Base-by-base conservation (phyloP, 2,888 invertebrate genomes). In the Tillus elongatus region DNA sequence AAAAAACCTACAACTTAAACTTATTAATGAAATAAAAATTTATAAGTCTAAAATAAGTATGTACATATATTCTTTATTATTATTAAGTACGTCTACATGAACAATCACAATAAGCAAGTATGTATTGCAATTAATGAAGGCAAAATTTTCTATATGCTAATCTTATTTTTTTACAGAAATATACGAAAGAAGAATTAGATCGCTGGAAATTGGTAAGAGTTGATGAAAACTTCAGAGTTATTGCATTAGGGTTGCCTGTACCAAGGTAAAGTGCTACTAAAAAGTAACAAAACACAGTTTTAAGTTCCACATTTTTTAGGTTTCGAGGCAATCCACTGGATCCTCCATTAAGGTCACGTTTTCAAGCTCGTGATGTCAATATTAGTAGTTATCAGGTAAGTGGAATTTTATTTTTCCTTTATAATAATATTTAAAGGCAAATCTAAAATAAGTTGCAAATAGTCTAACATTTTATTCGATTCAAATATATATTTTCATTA, bases 271-370 rank as follows among this genome's bases (percentile, higher is more conserved):
- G 46, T 24, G 11, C 28, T 26, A 24, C 11, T 19, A 19, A 19
- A 19, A 8, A 6, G 6, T 19, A 6, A 6, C n/a, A n/a, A 19
- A 19, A 19, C n/a, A 19, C n/a, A n/a, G 24, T 6, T 19, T 8
- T 19, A 8, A 19, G n/a, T 19, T 19, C n/a, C 6, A 8, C 35
- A 31, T 15, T 33, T 49, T 48, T 37, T 13, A 70, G 81, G 35
- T 93, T 90, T 64, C 75, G 77, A 33, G 97, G 96, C 3, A 91
- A 95, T 63, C 90, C 95, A 0, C 69, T 97, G 19, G 97, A 97
- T 70, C 96, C 96, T 13, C 97, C 97, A 0, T 69, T 96, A 15
- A 71, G 96, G 36, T 95, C 95, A 0, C 72, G 97, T 40, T 97
- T 97, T 63, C 97, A 97, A 66, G 92, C 91, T 0, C 73, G 91